Base-by-base conservation (phyloP, 2,888 invertebrate species). In the Bugula neritina region DNA sequence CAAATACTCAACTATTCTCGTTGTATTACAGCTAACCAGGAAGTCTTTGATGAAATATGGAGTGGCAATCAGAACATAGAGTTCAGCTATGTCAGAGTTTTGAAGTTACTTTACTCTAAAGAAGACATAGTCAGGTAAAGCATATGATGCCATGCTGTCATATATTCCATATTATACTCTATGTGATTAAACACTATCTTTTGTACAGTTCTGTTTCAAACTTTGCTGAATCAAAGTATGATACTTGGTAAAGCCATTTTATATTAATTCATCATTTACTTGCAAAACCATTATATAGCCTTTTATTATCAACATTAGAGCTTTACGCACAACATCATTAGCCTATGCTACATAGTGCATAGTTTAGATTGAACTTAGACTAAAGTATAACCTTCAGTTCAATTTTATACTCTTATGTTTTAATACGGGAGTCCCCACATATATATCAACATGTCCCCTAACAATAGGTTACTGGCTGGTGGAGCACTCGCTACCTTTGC, bases 401-500 rank as follows among this genome's bases (percentile, higher is more conserved):
- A n/a, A n/a, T n/a, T n/a, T n/a, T n/a, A n/a, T n/a, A n/a, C n/a
- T n/a, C n/a, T n/a, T n/a, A n/a, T n/a, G n/a, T n/a, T n/a, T n/a
- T n/a, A n/a, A n/a, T n/a, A n/a, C n/a, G n/a, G n/a, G n/a, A n/a
- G n/a, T n/a, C n/a, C n/a, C n/a, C n/a, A n/a, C n/a, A n/a, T n/a
- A n/a, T n/a, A n/a, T n/a, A n/a, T n/a, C n/a, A n/a, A n/a, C n/a
- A n/a, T n/a, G n/a, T n/a, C n/a, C n/a, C n/a, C n/a, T 43, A 17
- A 43, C 5, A 13, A 63, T 31, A 63, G 79, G 13, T 76, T 81
- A 27, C 74, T 79, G 52, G 82, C 82, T 2, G 82, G 83, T 0
- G 77, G 79, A 0, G 81, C 83, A 0, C 75, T 84, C 69, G 81
- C 83, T 0, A 77, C 80, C 27, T 84, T 83, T 73, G 81, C 83